Percentiles rank a stretch among this genome's conserved stretches.
These are phyloP conservation scores for Poeciliopsis turneri DNA, from an alignment of 2,797 vertebrate species.

Conservation along the genomic window DNA sequence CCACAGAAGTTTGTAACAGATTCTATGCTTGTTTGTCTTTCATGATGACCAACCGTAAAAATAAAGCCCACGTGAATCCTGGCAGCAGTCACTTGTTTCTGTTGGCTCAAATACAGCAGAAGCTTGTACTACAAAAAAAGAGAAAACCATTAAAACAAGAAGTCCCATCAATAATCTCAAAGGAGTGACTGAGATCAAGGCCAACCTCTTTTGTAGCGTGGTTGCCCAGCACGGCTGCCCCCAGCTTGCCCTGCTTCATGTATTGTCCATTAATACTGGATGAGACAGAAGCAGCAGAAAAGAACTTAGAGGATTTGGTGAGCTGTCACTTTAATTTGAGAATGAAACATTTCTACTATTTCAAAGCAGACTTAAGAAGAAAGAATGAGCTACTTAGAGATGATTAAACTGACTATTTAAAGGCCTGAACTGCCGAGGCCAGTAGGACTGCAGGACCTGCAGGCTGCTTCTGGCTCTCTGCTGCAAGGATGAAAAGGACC, in stretches of 20 bases:
- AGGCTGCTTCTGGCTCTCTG: slow-evolving; percentile 76
- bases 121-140: slow-evolving; percentile 87
- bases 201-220: slow-evolving; percentile 89
- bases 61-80: slow-evolving; percentile 87
- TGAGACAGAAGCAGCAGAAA: slow-evolving; percentile 20
- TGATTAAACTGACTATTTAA: slow-evolving; percentile 86
- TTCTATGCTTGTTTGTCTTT: not conserved
- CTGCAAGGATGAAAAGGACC: slow-evolving; percentile 45
- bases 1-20: not conserved
- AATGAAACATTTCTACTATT: not conserved
- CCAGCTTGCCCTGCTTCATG: slow-evolving; percentile 93
- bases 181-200: slow-evolving; percentile 38
- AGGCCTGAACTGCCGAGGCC: slow-evolving; percentile 89
- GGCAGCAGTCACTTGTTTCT: slow-evolving; percentile 89
- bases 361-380: not conserved
- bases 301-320: slow-evolving; percentile 6
- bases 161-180: slow-evolving; percentile 45
- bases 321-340: not conserved
- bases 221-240: slow-evolving; percentile 91
- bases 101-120: slow-evolving; percentile 92
- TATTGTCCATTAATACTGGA: slow-evolving; percentile 91
- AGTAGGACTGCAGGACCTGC: slow-evolving; percentile 81
- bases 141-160: slow-evolving; percentile 23
- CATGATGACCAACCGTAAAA: slow-evolving; percentile 85
- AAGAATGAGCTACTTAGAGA: not conserved